A percentile compares a stretch with the other conserved stretches of the same genome.
Conservation (phyloP, 2,888 invertebrate species). For the Torymus aiolomorphi region DNA sequence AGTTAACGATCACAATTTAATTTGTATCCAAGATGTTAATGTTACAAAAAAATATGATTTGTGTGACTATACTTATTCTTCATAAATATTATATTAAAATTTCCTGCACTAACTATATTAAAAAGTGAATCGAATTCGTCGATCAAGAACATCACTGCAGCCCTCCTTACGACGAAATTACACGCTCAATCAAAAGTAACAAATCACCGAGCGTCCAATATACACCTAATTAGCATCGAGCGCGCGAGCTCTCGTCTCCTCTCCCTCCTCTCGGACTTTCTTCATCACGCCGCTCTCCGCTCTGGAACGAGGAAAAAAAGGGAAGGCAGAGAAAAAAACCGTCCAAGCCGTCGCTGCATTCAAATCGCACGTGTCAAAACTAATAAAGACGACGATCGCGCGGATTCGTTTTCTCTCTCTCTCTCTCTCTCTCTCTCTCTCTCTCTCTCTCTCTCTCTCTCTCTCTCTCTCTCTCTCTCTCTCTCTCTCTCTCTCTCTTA, state of each 20-base stretch:
- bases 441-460: not conserved
- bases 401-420: constrained; percentile 3
- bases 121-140: too few relatives aligned
- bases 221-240: constrained; percentile 11
- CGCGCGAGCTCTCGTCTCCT: not conserved
- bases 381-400: constrained; percentile 36
- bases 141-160: too few relatives aligned
- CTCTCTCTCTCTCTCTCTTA: not conserved
- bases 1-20: too few relatives aligned
- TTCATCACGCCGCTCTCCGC: too few relatives aligned
- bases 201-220: not conserved
- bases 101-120: too few relatives aligned
- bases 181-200: not conserved
- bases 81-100: too few relatives aligned
- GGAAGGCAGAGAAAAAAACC: not conserved
- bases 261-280: too few relatives aligned
- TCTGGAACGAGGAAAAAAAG: too few relatives aligned
- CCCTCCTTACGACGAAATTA: too few relatives aligned
- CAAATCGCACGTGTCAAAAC: constrained; percentile 37
- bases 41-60: too few relatives aligned
- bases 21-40: too few relatives aligned
- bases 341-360: constrained; percentile 21
- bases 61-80: too few relatives aligned
- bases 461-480: not conserved
- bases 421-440: not conserved